phyloP scores from a whole-genome alignment of 2,888 invertebrate species.

The Listrodromus nycthemerus region DNA sequence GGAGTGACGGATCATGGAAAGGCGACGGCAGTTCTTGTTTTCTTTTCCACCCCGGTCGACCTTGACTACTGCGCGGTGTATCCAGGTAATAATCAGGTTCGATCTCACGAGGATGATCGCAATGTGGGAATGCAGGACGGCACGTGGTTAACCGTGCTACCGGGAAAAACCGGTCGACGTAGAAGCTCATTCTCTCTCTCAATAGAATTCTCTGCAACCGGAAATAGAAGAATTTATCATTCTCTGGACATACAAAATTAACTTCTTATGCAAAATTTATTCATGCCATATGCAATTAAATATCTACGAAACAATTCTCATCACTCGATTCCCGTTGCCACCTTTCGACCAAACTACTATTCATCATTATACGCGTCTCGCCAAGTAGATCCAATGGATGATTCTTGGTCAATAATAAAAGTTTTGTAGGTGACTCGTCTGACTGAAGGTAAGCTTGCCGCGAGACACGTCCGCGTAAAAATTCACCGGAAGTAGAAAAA shows the following conservation, averaged over 20 bases:
- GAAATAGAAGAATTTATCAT: constrained; percentile 56
- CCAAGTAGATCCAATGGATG: background rate
- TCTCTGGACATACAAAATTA: constrained; percentile 9
- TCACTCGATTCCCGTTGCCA: background rate
- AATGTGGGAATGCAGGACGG: constrained; percentile 13
- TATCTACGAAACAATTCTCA: background rate
- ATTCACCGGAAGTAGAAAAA: constrained; percentile 48
- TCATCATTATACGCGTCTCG: no score
- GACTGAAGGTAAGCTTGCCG: no score
- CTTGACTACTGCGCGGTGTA: constrained; percentile 33
- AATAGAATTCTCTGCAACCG: constrained; percentile 24
- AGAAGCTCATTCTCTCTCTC: constrained; percentile 23
- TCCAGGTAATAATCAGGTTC: constrained; percentile 29
- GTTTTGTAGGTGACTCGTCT: background rate
- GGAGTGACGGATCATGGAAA: constrained; percentile 6
- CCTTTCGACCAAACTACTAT: background rate
- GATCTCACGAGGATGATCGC: constrained; percentile 48
- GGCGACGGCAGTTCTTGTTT: background rate
- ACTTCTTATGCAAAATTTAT: background rate
- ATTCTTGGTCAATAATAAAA: background rate
- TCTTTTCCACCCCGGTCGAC: constrained; percentile 36
- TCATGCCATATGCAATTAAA: background rate
- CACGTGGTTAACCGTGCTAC: constrained; percentile 46
- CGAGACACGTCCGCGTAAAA: constrained; percentile 10
- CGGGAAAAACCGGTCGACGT: constrained; percentile 47